Evolutionary conservation across 2,888 invertebrate genomes (phyloP), one percentile per base, ranked within the genome.

Genomic region (Ochropacha duplaris): DNA sequence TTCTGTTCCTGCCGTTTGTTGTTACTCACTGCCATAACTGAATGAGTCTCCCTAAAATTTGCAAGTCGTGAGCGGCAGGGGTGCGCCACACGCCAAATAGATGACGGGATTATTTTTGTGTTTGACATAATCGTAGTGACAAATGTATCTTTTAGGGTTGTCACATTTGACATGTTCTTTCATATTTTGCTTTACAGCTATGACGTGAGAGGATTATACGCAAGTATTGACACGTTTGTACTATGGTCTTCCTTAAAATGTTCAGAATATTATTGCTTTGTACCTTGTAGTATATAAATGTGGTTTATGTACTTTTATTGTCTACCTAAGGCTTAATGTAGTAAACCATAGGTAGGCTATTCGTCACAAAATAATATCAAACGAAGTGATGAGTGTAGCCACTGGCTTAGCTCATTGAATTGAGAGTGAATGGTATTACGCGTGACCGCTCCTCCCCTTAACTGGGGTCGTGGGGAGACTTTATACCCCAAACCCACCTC

Each of bases 61-160:
- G 87, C 90, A 89, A 88, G 84, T 87, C 78, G 76, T 71, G 73
- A 80, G 74, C 77, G 79, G 83, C 83, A 88, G 87, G 90, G 89
- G 90, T 84, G 88, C 79, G 86, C 81, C 87, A 80, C 83, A 88
- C 81, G 88, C 86, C 89, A 87, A 87, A 90, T 84, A 88, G 87
- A 92, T 91, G 92, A 90, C 88, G 87, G 91, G 92, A 92, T 92
- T 92, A 92, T 92, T 89, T 90, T 90, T 92, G 91, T 90, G 87
- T 91, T 92, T 92, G 92, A 92, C 92, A 92, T 92, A 91, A 92
- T 92, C 92, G 86, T 90, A 90, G 90, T 92, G 92, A 92, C 92
- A 92, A 92, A 92, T 90, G 87, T 86, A 83, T 88, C 70, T 77
- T 87, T 86, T 86, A 86, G 86, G 85, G 84, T 76, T 88, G 90